phyloP scores from a whole-genome alignment of 92 coral and sea anemone genomes.

The Zoanthus sociatus region DNA sequence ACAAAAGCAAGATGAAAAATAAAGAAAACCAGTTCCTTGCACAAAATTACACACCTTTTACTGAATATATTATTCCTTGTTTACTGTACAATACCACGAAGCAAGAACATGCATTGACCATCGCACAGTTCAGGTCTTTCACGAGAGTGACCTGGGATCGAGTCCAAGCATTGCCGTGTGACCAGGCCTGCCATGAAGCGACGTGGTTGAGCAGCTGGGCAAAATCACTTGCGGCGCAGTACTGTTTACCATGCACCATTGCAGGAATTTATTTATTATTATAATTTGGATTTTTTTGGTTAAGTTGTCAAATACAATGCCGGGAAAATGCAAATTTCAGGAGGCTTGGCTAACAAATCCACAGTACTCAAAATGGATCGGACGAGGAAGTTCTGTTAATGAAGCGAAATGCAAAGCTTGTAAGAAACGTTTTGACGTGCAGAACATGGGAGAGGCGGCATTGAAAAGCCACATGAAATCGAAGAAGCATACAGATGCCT shows the following conservation, averaged over 20 bases:
- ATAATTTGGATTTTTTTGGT: constrained; percentile 29
- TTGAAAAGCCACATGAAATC: constrained; percentile 59
- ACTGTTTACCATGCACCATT: constrained; percentile 44
- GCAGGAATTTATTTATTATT: constrained; percentile 36
- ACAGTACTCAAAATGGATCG: constrained; percentile 35
- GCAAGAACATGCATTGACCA: constrained; percentile 41
- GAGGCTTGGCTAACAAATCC: constrained; percentile 26
- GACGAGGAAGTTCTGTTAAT: constrained; percentile 36
- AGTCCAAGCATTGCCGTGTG: constrained; percentile 44
- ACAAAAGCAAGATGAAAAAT: too few relatives aligned
- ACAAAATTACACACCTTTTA: constrained; percentile 48
- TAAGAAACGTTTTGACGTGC: constrained; percentile 40
- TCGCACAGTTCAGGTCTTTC: constrained; percentile 42
- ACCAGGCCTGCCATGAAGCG: constrained; percentile 45
- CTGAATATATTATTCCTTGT: constrained; percentile 44
- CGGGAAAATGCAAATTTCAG: constrained; percentile 31
- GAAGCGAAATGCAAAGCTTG: constrained; percentile 37
- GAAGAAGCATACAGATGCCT: constrained; percentile 54
- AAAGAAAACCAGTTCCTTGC: constrained; percentile 40
- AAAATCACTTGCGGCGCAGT: constrained; percentile 43
- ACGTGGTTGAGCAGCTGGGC: constrained; percentile 38
- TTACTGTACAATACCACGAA: constrained; percentile 36
- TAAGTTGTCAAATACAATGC: constrained; percentile 22
- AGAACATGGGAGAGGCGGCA: constrained; percentile 57
- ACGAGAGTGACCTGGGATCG: constrained; percentile 45